Conservation (phyloP, 2,113 vertebrate genomes). For the Entosphenus tridentatus region DNA sequence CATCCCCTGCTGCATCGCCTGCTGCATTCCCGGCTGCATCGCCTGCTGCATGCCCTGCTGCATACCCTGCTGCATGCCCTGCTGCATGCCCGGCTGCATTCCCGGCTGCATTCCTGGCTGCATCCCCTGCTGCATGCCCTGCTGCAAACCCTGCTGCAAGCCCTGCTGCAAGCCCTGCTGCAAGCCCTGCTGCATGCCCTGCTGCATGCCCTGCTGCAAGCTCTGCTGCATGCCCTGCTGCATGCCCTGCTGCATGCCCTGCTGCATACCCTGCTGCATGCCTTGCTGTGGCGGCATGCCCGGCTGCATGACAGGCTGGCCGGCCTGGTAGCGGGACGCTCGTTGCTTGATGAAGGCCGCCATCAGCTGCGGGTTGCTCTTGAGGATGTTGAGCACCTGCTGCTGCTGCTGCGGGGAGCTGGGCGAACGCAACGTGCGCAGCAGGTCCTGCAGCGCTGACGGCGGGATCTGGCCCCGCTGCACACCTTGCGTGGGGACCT, state of each 20-base stretch:
- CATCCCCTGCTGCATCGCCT: conserved; percentile 22
- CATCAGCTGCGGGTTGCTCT: conserved; percentile 84
- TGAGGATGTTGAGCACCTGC: conserved; percentile 88
- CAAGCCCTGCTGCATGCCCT: conserved; percentile 9
- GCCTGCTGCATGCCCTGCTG: conserved; percentile 28
- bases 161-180: conserved; percentile 40
- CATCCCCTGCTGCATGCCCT: conserved; percentile 28
- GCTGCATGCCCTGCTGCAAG: conserved; percentile 23
- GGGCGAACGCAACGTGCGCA: conserved; percentile 86
- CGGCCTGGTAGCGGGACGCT: conserved; percentile 63
- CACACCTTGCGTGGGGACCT: conserved; percentile 26
- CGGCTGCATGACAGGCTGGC: conserved; percentile 37
- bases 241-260: conserved; percentile 24
- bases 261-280: conserved; percentile 26
- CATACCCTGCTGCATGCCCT: conserved; percentile 22
- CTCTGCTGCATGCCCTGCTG: conserved; percentile 14
- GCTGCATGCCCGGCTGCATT: conserved; percentile 22
- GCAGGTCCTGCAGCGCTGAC: conserved; percentile 60
- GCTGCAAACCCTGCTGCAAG: conserved; percentile 30
- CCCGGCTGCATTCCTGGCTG: conserved; percentile 22
- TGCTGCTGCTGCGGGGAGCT: conserved; percentile 89
- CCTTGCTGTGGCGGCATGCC: conserved; percentile 33
- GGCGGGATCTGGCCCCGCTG: conserved; percentile 54
- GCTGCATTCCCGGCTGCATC: conserved; percentile 35
- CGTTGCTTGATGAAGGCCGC: conserved; percentile 90